Base-by-base conservation (phyloP, 2,888 invertebrate genomes). In the Terebella lapidaria region DNA sequence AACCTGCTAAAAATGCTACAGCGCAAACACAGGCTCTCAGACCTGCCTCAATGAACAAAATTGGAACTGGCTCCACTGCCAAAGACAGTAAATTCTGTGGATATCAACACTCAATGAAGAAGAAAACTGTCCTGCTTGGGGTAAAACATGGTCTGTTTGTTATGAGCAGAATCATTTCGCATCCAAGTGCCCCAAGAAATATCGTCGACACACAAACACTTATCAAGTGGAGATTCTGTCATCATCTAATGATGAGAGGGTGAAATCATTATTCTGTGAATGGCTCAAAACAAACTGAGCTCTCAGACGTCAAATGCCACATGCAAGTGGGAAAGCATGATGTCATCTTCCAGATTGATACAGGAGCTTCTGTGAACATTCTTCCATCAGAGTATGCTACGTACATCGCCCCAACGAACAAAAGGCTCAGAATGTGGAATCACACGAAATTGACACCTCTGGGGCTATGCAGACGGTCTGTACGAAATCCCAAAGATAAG, bases 341-440 rank as follows among this genome's bases (percentile, higher is more conserved):
- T 26, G 62, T 60, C n/a, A n/a, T n/a, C n/a, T n/a, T n/a, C n/a
- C n/a, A n/a, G n/a, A n/a, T n/a, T n/a, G n/a, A n/a, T 22, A 63
- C 59, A 15, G 62, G 62, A 18, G 47, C 64, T 28, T 28, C 59
- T n/a, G 45, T 54, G 5, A 63, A 57, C 26, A 49, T 54, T 15
- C 24, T 64, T 5, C 60, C 58, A 18, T 46, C 22, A 10, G 46
- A 55, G 29, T 57, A 57, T 49, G 55, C 30, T 20, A 25, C 20
- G n/a, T n/a, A n/a, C n/a, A n/a, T n/a, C 4, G 55, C 26, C 1
- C 20, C 60, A 1, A 4, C 18, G 2, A 60, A 60, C 20, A 57
- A 56, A 2, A 62, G 58, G 46, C 61, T 53, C n/a, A 35, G 42
- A 35, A 35, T 35, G 42, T 35, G 42, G 42, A 35, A 35, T n/a